Evolutionary conservation across 1,140 invertebrate species (phyloP), one percentile per base, ranked within the genome.

Genomic region (Tenebrio molitor): DNA sequence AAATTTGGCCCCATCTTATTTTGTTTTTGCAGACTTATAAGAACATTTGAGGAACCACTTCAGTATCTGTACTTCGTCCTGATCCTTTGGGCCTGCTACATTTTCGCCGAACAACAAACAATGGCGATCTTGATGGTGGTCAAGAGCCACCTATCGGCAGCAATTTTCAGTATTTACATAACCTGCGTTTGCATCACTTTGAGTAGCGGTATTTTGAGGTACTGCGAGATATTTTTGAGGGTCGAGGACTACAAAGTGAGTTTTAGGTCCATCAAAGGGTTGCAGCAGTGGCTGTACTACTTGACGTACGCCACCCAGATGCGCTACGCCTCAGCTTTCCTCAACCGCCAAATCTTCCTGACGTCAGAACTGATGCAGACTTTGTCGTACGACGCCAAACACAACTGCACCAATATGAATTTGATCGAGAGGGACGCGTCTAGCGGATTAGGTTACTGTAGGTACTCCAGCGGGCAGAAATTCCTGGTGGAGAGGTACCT

Each of bases 101-200:
- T 94, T 0, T 91, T 94, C 67, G 89, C 92, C 0, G 94, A 97
- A 79, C 94, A 97, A 79, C 89, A 95, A 71, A 91, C 93, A 0
- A 89, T 96, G 21, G 90, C 92, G 0, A 86, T 95, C 21, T 85
- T 96, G 75, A 91, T 96, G 88, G 86, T 95, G 4, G 87, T 96
- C 0, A 94, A 92, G 78, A 90, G 90, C 74, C 88, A 91, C 0
- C 88, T 95, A 19, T 90, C 88, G 5, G 92, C 93, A 0, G 90
- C 91, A 10, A 88, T 93, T 2, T 88, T 90, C 0, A 93, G 93
- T 21, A 86, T 93, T 3, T 94, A 94, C 75, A 85, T 95, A 2
- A 86, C 90, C 0, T 88, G 90, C 12, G 84, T 95, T 0, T 92
- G 91, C 44, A 84, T 97, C 0, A 86, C 93, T 44, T 77, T 95